Evolutionary conservation across 2,888 invertebrate genomes (phyloP).

Genomic region (Galerucella pusilla): DNA sequence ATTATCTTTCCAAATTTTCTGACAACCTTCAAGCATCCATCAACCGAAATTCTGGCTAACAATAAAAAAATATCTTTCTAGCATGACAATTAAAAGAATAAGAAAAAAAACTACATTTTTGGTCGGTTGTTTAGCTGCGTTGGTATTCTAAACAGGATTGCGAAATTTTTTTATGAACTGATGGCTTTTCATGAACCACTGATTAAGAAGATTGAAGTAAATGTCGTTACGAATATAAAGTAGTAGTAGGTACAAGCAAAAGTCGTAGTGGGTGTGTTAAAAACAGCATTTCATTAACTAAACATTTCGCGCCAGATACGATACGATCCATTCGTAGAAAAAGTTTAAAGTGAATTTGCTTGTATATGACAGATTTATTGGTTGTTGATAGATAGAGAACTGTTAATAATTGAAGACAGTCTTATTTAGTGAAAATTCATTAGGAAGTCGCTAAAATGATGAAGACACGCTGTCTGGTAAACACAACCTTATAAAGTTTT

Average conservation of each 20-base stretch:
- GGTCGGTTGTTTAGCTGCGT: neutral
- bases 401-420: neutral
- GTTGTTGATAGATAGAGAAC: neutral
- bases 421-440: neutral
- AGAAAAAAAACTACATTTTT: too few relatives aligned
- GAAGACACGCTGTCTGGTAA: too few relatives aligned
- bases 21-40: too few relatives aligned
- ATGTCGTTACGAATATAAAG: slow-evolving; percentile 49
- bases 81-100: too few relatives aligned
- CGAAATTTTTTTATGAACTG: slow-evolving; percentile 12
- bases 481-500: too few relatives aligned
- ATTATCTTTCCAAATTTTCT: too few relatives aligned
- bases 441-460: neutral
- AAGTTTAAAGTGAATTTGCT: slow-evolving; percentile 27
- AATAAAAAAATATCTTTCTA: too few relatives aligned
- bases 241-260: slow-evolving; percentile 48
- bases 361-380: slow-evolving; percentile 4
- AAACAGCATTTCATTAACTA: slow-evolving; percentile 53
- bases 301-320: slow-evolving; percentile 44
- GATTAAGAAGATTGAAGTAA: slow-evolving; percentile 45
- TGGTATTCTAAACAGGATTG: slow-evolving; percentile 23
- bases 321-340: slow-evolving; percentile 43
- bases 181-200: slow-evolving; percentile 31
- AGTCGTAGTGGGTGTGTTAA: slow-evolving; percentile 49
- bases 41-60: too few relatives aligned